phyloP scores from a whole-genome alignment of 2,888 invertebrate species.

The Thelaira solivaga region DNA sequence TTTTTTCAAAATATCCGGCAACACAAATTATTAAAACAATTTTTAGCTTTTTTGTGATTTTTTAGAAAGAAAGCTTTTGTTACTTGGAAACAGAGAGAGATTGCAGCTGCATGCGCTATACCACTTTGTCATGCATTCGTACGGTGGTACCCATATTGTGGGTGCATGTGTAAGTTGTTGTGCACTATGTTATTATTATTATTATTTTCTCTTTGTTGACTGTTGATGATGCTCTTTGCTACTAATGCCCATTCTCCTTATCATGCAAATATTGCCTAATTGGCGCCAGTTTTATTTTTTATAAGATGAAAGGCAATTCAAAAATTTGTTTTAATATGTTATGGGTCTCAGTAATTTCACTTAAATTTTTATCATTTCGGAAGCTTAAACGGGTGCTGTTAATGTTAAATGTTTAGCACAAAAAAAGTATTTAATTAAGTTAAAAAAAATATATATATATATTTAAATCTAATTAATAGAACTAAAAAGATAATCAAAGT shows the following conservation, averaged over 20 bases:
- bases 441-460: background rate
- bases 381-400: no score
- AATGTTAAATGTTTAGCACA: no score
- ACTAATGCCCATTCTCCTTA: conserved; percentile 15
- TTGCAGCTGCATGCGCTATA: background rate
- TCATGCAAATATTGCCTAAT: conserved; percentile 7
- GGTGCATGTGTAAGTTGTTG: background rate
- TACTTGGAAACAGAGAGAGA: background rate
- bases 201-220: background rate
- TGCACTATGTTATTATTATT: conserved; percentile 5
- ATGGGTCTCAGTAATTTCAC: no score
- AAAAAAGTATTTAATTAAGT: no score
- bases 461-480: background rate
- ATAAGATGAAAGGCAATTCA: background rate
- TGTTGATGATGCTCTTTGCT: conserved; percentile 22
- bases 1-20: no score
- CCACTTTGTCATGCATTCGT: no score
- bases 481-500: conserved; percentile 26
- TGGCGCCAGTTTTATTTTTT: conserved; percentile 34
- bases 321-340: background rate
- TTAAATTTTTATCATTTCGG: no score
- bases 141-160: background rate
- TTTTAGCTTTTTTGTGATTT: background rate
- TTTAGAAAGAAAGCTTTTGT: conserved; percentile 8
- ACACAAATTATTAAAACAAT: no score